Conservation (phyloP, 2,113 vertebrate species). For the Oryzias celebensis region DNA sequence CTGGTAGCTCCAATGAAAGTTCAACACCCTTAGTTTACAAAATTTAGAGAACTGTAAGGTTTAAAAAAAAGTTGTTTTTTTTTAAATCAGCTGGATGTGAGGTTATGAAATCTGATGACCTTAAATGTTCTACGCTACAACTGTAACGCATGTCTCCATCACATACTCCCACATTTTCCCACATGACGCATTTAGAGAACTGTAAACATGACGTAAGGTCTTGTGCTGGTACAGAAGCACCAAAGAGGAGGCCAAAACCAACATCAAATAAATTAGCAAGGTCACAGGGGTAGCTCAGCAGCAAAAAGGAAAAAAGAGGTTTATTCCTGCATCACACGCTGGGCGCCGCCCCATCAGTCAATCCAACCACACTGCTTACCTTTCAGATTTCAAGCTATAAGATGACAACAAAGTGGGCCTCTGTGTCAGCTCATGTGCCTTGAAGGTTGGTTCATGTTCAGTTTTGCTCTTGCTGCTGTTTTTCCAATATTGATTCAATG, state of each 20-base stretch:
- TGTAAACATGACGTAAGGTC: no score
- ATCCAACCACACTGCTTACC: slow-evolving; percentile 41
- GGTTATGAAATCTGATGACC: no score
- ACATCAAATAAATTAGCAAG: slow-evolving; percentile 2
- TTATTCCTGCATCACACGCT: slow-evolving; percentile 14
- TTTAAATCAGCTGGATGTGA: no score
- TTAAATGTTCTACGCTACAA: no score
- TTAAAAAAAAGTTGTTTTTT: no score
- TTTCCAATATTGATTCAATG: slow-evolving; percentile 7
- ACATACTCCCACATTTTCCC: no score
- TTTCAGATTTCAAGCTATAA: slow-evolving; percentile 32
- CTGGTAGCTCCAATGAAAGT: slow-evolving; percentile 49
- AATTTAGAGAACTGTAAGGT: no score
- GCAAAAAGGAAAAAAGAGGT: slow-evolving; percentile 5
- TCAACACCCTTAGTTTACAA: slow-evolving; percentile 35
- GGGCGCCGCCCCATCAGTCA: slow-evolving; percentile 35
- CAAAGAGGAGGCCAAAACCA: background rate
- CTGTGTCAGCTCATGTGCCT: background rate
- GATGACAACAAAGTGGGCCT: slow-evolving; percentile 14
- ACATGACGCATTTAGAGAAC: no score
- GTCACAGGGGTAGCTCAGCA: background rate
- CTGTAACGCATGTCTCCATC: no score
- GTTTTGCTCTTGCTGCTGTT: slow-evolving; percentile 13
- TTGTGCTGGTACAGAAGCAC: no score
- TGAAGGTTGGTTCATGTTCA: background rate